phyloP scores from a whole-genome alignment of 2,113 vertebrate species.

The Asarcornis scutulata region DNA sequence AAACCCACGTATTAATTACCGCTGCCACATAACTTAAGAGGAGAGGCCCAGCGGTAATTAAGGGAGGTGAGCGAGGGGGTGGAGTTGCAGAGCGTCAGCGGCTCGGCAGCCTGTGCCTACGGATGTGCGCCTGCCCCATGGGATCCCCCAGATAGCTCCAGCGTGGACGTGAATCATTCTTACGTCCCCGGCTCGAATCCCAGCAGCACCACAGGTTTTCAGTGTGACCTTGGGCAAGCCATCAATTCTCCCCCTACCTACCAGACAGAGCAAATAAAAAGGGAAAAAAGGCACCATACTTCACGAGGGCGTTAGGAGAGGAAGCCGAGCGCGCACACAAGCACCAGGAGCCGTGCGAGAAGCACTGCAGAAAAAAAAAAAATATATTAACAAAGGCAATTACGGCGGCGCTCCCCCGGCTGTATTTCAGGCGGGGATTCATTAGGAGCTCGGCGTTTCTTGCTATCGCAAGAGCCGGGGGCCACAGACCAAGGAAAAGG shows the following conservation, averaged over 20 bases:
- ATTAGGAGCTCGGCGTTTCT: not conserved
- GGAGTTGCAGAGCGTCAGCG: not conserved
- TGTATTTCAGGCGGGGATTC: not conserved
- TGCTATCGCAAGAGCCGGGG: not conserved
- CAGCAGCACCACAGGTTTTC: not conserved
- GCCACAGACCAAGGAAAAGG: not conserved
- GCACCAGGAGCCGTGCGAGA: not conserved
- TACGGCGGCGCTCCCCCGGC: not conserved
- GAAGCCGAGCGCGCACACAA: not conserved
- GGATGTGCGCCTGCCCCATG: not conserved
- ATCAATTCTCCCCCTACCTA: not conserved
- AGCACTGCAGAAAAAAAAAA: not conserved
- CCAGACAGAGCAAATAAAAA: not conserved
- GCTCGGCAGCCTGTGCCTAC: not conserved
- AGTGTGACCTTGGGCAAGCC: conserved; percentile 23
- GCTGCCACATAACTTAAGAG: not conserved
- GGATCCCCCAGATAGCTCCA: not conserved
- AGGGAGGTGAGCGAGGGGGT: not conserved
- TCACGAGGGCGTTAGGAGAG: not conserved
- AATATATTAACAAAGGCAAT: not conserved
- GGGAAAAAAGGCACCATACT: not conserved
- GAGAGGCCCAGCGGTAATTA: conserved; percentile 27
- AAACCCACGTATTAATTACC: conserved; percentile 9
- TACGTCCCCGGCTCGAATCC: not conserved
- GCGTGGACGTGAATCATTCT: not conserved